Percentiles rank a stretch among this genome's conserved stretches.
Evolutionary conservation across 2,888 invertebrate species (phyloP).

Genomic region (Zeuzera pyrina): DNA sequence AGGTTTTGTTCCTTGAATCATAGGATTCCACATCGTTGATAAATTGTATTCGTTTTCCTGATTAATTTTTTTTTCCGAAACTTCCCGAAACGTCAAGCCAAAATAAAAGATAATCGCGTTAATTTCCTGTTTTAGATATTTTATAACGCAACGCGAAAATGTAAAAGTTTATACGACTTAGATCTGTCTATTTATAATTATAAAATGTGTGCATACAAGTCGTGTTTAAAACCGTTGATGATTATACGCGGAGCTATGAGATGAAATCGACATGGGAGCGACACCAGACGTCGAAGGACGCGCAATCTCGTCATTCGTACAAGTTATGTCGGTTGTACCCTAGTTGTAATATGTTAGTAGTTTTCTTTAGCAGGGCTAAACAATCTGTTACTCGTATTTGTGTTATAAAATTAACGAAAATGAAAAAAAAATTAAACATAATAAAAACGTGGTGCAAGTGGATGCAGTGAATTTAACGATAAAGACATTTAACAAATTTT

Average conservation of each 20-base stretch:
- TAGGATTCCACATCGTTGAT: too few relatives aligned
- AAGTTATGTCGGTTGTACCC: conserved; percentile 48
- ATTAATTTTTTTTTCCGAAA: too few relatives aligned
- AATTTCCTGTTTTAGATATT: too few relatives aligned
- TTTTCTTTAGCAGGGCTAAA: conserved; percentile 50
- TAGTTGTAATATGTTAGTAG: conserved; percentile 56
- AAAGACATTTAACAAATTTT: conserved; percentile 73
- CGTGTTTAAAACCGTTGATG: not conserved
- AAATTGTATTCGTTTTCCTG: too few relatives aligned
- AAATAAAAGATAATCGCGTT: too few relatives aligned
- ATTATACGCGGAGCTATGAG: too few relatives aligned
- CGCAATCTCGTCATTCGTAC: conserved; percentile 26
- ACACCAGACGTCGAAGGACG: too few relatives aligned
- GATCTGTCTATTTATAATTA: not conserved
- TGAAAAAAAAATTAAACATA: conserved; percentile 28
- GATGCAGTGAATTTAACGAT: conserved; percentile 59
- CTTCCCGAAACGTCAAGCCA: too few relatives aligned
- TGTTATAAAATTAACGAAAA: conserved; percentile 42
- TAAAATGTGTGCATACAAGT: not conserved
- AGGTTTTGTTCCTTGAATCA: too few relatives aligned
- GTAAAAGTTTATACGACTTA: too few relatives aligned
- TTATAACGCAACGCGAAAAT: too few relatives aligned
- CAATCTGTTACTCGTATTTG: conserved; percentile 53
- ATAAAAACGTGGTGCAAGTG: conserved; percentile 60
- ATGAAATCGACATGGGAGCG: too few relatives aligned